Evolutionary conservation across 2,113 vertebrate genomes (phyloP), one percentile per base, ranked within the genome.

Genomic region (Triplophysa dalaica): DNA sequence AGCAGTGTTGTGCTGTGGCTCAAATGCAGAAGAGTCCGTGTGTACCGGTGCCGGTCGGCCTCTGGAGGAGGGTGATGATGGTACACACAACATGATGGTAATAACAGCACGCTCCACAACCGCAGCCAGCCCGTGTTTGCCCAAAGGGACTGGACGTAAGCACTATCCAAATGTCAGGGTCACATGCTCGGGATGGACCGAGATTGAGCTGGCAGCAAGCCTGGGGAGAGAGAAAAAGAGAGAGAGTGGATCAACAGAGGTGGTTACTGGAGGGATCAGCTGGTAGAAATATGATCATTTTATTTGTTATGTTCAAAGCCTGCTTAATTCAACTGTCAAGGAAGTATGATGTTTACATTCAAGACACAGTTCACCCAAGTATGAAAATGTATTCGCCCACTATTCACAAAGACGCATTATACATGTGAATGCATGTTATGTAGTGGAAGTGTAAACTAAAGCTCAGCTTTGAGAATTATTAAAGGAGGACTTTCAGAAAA

Each of bases 151-250:
- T 63, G n/a, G 60, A 26, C 22, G 66, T 81, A 70, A 70, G 77
- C 77, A 60, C 38, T 24, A 52, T 84, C 56, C 56, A 81, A 84
- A 84, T 84, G 83, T 84, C 83, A 84, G 56, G 62, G 21, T 33
- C 43, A 43, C 69, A 60, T 60, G 33, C 26, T 66, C 17, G 21
- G 65, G 70, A 33, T 45, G 56, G 43, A n/a, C 65, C 0, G 33
- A 75, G 63, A 81, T 54, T 41, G 29, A 45, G 72, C 41, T 24
- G 22, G 29, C 24, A 61, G 50, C 6, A 22, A 41, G 19, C 17
- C 52, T 19, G 52, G 54, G 14, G 54, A 21, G 54, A 58, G 54
- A 60, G 19, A 24, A 54, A 12, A 0, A 45, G 43, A 45, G 43
- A 17, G 54, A 60, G 19, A 24, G 70, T 21, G 33, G 70, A 73